Evolutionary conservation across 2,113 vertebrate genomes (phyloP), one percentile per base, ranked within the genome.

Genomic region (Caloenas nicobarica): DNA sequence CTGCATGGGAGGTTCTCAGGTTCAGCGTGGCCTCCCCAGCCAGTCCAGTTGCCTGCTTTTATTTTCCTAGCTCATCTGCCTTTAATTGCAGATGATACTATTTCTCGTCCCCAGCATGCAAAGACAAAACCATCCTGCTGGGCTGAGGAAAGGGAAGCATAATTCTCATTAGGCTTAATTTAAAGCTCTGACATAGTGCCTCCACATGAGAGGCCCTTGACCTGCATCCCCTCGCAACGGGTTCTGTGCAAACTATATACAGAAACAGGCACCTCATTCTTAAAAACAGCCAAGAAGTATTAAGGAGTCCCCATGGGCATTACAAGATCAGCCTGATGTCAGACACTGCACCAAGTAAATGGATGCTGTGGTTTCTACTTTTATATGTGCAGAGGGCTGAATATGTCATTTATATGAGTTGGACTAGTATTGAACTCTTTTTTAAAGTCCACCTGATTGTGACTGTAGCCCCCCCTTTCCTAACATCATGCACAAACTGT

Each of bases 1-100:
- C n/a, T 2, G 1, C 11, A 8, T 4, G 11, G 70, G 28, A 85
- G 6, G 36, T 40, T 10, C 56, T 26, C 0, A 0, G 28, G 7
- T 34, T 16, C 40, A 46, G 25, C 3, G 0, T 8, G 15, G 33
- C 15, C 29, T 54, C n/a, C 31, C 48, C 40, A 51, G 22, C 8
- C 16, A 23, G 16, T n/a, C 24, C 8, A 4, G 29, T 22, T 46
- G 25, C 36, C 21, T 44, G 29, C 11, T 60, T 77, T 22, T 29
- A 13, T 33, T 34, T 73, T 11, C 23, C 18, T 28, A 26, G 21
- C 16, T 72, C 5, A 0, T 24, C 46, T 38, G 40, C 9, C 25
- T 81, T 66, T 72, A 57, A 33, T 56, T 72, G 46, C 33, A 46
- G 21, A 14, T 11, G 6, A 51, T 1, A 3, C 10, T 53, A 13